These are phyloP conservation scores for Megalops cyprinoides DNA, from an alignment of 2,797 vertebrate species.

Conservation along the genomic window DNA sequence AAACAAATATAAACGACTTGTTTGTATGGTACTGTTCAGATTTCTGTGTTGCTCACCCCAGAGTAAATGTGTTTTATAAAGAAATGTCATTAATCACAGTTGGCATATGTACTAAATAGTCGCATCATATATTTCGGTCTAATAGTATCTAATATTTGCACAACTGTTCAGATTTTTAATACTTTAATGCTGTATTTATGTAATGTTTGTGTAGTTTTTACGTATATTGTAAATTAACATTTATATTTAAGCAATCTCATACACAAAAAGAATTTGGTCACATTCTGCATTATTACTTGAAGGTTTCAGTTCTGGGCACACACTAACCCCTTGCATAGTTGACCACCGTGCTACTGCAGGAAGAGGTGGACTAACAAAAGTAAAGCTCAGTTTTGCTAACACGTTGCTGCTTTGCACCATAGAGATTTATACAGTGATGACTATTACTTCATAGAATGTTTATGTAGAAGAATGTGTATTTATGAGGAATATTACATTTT, in stretches of 20 bases:
- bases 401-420: not conserved
- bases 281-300: constrained; percentile 20
- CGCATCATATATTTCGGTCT: too few relatives aligned
- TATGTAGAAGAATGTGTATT: not conserved
- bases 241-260: not conserved
- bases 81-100: not conserved
- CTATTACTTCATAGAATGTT: not conserved
- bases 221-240: not conserved
- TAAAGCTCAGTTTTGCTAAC: not conserved
- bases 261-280: not conserved
- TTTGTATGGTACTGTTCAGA: too few relatives aligned
- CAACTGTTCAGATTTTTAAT: not conserved
- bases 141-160: constrained; percentile 7
- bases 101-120: too few relatives aligned
- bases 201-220: not conserved
- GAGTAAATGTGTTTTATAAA: not conserved
- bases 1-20: not conserved
- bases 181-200: not conserved
- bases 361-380: not conserved
- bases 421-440: not conserved
- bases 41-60: not conserved
- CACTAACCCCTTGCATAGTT: not conserved
- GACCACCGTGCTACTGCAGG: not conserved
- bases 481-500: not conserved
- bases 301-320: not conserved